These are phyloP conservation scores for Nephrocerus scutellatus DNA, from an alignment of 2,888 invertebrate species.

Conservation along the genomic window DNA sequence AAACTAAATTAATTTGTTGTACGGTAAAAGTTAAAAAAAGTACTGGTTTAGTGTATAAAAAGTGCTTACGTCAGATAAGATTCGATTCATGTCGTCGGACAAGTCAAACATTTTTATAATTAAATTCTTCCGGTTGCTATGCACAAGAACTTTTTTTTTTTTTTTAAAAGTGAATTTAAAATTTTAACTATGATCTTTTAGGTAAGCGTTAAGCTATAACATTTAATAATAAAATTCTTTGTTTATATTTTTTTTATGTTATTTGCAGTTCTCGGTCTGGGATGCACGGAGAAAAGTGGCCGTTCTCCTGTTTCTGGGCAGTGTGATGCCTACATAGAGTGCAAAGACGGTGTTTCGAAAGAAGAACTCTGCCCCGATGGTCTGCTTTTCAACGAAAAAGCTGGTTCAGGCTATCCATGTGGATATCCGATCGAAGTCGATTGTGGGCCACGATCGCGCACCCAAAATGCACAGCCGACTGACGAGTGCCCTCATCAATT, in stretches of 20 bases:
- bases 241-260: background rate
- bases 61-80: no score
- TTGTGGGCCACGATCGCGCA: constrained; percentile 63
- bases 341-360: constrained; percentile 64
- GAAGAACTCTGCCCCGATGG: constrained; percentile 78
- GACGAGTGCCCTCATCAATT: constrained; percentile 77
- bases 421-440: constrained; percentile 77
- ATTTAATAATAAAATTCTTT: background rate
- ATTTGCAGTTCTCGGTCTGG: constrained; percentile 41
- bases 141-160: background rate
- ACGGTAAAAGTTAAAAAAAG: no score
- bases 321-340: constrained; percentile 70
- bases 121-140: no score
- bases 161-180: background rate
- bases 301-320: constrained; percentile 60
- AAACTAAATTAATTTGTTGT: no score
- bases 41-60: no score
- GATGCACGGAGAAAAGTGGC: constrained; percentile 64
- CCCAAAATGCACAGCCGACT: constrained; percentile 55
- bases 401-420: constrained; percentile 66
- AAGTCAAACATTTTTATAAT: no score
- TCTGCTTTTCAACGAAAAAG: constrained; percentile 67
- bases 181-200: background rate
- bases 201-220: no score
- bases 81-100: no score